A percentile compares a stretch with the other conserved stretches of the same genome.
These are phyloP conservation scores for Tokudaia tokunoshimensis DNA, from an alignment of 2,797 vertebrate genomes.

Conservation along the genomic window DNA sequence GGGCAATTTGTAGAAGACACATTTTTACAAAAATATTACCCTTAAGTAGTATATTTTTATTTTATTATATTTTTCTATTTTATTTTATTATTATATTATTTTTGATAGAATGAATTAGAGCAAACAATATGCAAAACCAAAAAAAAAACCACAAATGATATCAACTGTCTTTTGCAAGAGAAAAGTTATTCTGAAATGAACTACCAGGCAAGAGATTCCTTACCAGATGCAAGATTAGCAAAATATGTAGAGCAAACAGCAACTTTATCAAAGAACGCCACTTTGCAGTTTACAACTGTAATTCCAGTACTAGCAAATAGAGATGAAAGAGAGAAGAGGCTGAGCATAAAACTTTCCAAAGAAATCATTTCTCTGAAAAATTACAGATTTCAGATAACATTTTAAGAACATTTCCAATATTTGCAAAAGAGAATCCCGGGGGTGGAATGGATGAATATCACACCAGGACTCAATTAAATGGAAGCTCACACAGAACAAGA, in stretches of 20 bases:
- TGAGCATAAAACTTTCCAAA: not conserved
- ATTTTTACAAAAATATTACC: not conserved
- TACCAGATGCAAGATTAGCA: not conserved
- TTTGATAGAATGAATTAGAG: not conserved
- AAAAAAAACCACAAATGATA: not conserved
- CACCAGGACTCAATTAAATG: conserved; percentile 45
- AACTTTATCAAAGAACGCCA: not conserved
- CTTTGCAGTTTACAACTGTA: not conserved
- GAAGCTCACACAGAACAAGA: conserved; percentile 13
- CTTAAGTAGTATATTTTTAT: not conserved
- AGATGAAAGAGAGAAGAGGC: not conserved
- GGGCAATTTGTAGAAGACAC: not conserved
- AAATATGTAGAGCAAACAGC: not conserved
- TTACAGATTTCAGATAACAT: conserved; percentile 27
- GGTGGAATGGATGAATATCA: conserved; percentile 57
- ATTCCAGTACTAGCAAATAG: not conserved
- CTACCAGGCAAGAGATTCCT: not conserved
- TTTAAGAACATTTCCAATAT: conserved; percentile 58
- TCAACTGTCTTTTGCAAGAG: not conserved
- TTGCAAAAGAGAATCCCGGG: conserved; percentile 50
- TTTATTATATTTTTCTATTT: too few species aligned
- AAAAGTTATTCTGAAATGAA: not conserved
- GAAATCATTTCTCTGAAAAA: conserved; percentile 46
- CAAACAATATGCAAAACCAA: not conserved
- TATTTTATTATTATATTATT: not conserved